Percentiles rank a stretch among this genome's conserved stretches.
phyloP scores from a whole-genome alignment of 2,888 invertebrate species.

The Aspidapion aeneum region DNA sequence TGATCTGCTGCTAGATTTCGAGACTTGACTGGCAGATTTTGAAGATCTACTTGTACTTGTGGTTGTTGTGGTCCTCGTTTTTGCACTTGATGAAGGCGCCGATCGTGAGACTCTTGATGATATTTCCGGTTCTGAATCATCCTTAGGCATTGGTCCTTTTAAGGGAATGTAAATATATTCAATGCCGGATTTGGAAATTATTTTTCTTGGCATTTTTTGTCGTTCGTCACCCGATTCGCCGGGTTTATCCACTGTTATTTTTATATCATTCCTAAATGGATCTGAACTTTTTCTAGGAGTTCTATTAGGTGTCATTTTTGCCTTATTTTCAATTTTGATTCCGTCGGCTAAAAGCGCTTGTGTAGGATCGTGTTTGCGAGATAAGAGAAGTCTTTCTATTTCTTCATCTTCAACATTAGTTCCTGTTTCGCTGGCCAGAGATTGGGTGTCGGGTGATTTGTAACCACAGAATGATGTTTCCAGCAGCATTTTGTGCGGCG shows the following conservation, averaged over 20 bases:
- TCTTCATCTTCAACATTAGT: slow-evolving; percentile 46
- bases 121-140: slow-evolving; percentile 15
- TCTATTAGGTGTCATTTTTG: slow-evolving; percentile 17
- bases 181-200: slow-evolving; percentile 44
- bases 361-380: slow-evolving; percentile 63
- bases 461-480: slow-evolving; percentile 91
- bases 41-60: neutral
- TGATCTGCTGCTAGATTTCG: slow-evolving; percentile 1
- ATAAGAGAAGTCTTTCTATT: slow-evolving; percentile 53
- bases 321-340: slow-evolving; percentile 45
- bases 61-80: neutral
- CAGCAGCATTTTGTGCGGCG: slow-evolving; percentile 86
- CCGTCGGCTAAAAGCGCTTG: slow-evolving; percentile 62
- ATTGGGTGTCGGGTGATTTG: slow-evolving; percentile 53
- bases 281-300: slow-evolving; percentile 17
- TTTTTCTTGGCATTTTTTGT: slow-evolving; percentile 39
- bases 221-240: slow-evolving; percentile 21
- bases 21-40: slow-evolving; percentile 25
- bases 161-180: slow-evolving; percentile 50
- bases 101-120: neutral
- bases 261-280: slow-evolving; percentile 34
- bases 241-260: slow-evolving; percentile 43
- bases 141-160: slow-evolving; percentile 44
- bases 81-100: neutral
- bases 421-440: slow-evolving; percentile 32